phyloP scores from a whole-genome alignment of 2,797 vertebrate genomes.

The Epinephelus coioides region DNA sequence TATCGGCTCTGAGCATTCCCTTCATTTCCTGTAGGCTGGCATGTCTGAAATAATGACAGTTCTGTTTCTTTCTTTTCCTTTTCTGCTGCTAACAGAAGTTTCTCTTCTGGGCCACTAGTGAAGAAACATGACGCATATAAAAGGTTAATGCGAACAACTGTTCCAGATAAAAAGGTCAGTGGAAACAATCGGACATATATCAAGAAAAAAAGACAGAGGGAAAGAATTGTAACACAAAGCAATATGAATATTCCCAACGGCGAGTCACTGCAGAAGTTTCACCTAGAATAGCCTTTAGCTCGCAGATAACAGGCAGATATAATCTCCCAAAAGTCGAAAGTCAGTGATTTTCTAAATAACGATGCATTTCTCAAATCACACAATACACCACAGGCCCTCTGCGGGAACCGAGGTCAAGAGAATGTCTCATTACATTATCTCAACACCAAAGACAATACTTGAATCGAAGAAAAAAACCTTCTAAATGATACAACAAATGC shows the following conservation, averaged over 20 bases:
- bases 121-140: slow-evolving; percentile 77
- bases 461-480: slow-evolving; percentile 8
- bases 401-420: slow-evolving; percentile 6
- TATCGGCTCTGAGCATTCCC: slow-evolving; percentile 32
- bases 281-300: slow-evolving; percentile 25
- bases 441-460: neutral
- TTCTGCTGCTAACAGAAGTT: slow-evolving; percentile 53
- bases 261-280: slow-evolving; percentile 30
- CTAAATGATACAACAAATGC: slow-evolving; percentile 9
- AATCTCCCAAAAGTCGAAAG: slow-evolving; percentile 21
- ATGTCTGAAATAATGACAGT: slow-evolving; percentile 68
- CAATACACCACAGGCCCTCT: slow-evolving; percentile 7
- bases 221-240: slow-evolving; percentile 35
- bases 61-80: slow-evolving; percentile 47
- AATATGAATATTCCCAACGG: slow-evolving; percentile 43
- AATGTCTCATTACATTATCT: slow-evolving; percentile 1
- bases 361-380: slow-evolving; percentile 7
- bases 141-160: slow-evolving; percentile 80
- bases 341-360: slow-evolving; percentile 19
- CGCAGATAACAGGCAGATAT: slow-evolving; percentile 13
- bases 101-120: slow-evolving; percentile 64
- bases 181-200: slow-evolving; percentile 66
- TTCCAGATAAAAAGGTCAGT: slow-evolving; percentile 80
- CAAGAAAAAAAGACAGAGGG: slow-evolving; percentile 42
- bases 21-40: slow-evolving; percentile 64